phyloP scores from a whole-genome alignment of 1,140 invertebrate species.

The Apis cerana region DNA sequence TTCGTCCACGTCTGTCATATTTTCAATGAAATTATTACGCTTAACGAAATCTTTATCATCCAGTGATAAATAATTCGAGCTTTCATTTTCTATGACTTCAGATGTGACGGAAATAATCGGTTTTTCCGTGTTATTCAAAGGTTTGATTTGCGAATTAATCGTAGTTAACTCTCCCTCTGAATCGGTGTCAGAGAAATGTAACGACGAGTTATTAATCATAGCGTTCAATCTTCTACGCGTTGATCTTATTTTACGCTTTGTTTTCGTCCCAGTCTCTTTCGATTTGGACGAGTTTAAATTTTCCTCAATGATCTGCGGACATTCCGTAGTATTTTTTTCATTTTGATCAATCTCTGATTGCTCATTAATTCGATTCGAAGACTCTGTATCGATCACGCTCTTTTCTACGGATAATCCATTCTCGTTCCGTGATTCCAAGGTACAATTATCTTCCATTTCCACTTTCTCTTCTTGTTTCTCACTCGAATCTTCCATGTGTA shows the following conservation, averaged over 20 bases:
- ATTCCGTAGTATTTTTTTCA: background rate
- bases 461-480: conserved; percentile 21
- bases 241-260: conserved; percentile 75
- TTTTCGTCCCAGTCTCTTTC: conserved; percentile 60
- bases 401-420: background rate
- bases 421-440: background rate
- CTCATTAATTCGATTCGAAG: conserved; percentile 55
- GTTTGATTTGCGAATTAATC: conserved; percentile 48
- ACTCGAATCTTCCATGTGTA: conserved; percentile 18
- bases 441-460: background rate
- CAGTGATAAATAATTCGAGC: conserved; percentile 52
- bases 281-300: background rate
- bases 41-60: conserved; percentile 52
- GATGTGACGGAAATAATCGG: conserved; percentile 74
- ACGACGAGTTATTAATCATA: conserved; percentile 76
- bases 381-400: background rate
- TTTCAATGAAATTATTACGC: conserved; percentile 70
- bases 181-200: conserved; percentile 79
- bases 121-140: conserved; percentile 46
- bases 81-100: conserved; percentile 56
- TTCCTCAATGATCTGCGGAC: background rate
- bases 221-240: conserved; percentile 75
- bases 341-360: conserved; percentile 38
- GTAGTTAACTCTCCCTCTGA: conserved; percentile 76
- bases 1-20: conserved; percentile 77